A percentile compares a stretch with the other conserved stretches of the same genome.
Evolutionary conservation across 1,140 invertebrate genomes (phyloP).

Genomic region (Ceratitis capitata): DNA sequence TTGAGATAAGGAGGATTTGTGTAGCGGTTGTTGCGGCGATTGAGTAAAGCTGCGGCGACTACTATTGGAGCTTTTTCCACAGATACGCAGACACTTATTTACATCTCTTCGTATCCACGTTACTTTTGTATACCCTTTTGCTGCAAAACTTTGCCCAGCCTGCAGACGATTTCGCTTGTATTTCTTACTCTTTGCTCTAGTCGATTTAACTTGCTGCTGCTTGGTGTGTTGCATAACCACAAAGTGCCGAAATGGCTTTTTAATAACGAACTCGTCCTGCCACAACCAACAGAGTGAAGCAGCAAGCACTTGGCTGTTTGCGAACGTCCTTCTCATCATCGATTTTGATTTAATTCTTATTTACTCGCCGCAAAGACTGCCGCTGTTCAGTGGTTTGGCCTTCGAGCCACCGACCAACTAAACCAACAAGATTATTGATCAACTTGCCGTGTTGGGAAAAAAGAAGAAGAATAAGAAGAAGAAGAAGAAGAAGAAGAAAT

Average conservation of each 20-base stretch:
- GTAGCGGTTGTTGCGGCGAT: neutral
- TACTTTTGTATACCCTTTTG: neutral
- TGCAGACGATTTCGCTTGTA: neutral
- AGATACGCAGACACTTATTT: neutral
- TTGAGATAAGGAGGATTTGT: slow-evolving; percentile 14
- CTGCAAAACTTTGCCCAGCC: neutral
- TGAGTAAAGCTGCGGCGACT: neutral
- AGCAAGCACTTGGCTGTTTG: neutral
- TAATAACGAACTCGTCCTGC: neutral
- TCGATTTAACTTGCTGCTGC: no score
- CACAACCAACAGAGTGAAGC: neutral
- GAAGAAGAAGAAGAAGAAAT: neutral
- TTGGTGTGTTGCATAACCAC: neutral
- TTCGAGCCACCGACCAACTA: neutral
- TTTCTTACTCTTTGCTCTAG: no score
- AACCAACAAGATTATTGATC: slow-evolving; percentile 20
- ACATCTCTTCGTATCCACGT: neutral
- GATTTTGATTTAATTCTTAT: slow-evolving; percentile 33
- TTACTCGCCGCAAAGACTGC: neutral
- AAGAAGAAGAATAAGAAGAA: neutral
- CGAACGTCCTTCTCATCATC: neutral
- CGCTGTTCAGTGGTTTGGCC: neutral
- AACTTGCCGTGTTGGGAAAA: neutral
- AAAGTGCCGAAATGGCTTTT: neutral
- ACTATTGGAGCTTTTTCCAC: neutral